These are phyloP conservation scores for Cyprinodon tularosa DNA, from an alignment of 2,113 vertebrate genomes.

Conservation along the genomic window DNA sequence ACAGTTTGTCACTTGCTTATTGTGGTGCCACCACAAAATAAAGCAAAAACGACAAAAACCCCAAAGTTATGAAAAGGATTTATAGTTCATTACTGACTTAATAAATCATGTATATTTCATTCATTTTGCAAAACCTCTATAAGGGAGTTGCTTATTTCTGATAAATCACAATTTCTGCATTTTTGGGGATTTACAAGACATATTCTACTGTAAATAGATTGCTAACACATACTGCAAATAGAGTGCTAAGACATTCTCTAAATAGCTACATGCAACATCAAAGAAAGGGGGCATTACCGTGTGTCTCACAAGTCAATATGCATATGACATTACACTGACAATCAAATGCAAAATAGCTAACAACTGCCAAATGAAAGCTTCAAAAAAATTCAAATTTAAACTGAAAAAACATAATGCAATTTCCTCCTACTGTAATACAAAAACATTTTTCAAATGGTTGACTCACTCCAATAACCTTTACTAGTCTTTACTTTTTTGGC, in stretches of 20 bases:
- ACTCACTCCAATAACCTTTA: background rate
- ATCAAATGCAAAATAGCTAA: background rate
- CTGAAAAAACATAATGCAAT: too few relatives aligned
- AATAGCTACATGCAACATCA: background rate
- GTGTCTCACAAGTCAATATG: too few relatives aligned
- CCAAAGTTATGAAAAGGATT: constrained; percentile 36
- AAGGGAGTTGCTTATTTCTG: background rate
- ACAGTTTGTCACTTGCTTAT: constrained; percentile 40
- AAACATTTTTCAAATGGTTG: too few relatives aligned
- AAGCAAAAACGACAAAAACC: constrained; percentile 41
- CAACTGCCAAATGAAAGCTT: background rate
- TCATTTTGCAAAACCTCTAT: background rate
- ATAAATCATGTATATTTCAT: constrained; percentile 15
- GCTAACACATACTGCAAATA: background rate
- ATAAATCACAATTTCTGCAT: background rate
- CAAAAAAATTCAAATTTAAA: background rate
- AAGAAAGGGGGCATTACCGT: background rate
- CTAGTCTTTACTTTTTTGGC: background rate
- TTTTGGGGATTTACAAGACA: background rate
- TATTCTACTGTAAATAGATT: background rate
- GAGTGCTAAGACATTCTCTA: background rate
- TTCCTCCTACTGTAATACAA: background rate
- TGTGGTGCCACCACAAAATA: constrained; percentile 51
- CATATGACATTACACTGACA: too few relatives aligned
- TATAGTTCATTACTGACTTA: constrained; percentile 34